Percentiles rank a stretch among this genome's conserved stretches.
Evolutionary conservation across 2,113 vertebrate species (phyloP).

Genomic region (Semnornis frantzii): DNA sequence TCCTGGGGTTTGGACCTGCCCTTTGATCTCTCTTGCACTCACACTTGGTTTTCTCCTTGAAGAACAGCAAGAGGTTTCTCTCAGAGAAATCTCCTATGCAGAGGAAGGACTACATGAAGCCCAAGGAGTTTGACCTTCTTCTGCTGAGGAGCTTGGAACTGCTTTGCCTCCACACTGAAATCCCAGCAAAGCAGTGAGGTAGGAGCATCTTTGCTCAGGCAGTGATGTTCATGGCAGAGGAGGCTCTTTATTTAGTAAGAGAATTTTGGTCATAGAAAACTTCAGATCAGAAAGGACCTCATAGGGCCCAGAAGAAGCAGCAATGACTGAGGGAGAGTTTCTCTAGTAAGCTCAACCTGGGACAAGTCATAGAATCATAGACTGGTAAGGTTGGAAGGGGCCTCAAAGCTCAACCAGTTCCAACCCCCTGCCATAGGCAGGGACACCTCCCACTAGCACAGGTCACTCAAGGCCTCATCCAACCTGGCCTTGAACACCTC

Average conservation of each 20-base stretch:
- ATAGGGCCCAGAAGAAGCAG: not conserved
- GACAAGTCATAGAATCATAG: not conserved
- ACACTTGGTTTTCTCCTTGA: not conserved
- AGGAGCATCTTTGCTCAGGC: not conserved
- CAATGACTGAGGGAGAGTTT: not conserved
- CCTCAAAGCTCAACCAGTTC: too few relatives aligned
- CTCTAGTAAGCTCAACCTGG: not conserved
- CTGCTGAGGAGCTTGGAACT: not conserved
- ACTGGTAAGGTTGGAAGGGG: too few relatives aligned
- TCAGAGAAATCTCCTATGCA: accelerated
- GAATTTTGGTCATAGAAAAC: not conserved
- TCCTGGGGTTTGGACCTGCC: not conserved
- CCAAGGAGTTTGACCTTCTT: not conserved
- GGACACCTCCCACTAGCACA: too few relatives aligned
- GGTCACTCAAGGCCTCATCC: too few relatives aligned
- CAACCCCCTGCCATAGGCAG: too few relatives aligned
- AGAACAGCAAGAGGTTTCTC: not conserved
- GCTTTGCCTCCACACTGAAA: not conserved
- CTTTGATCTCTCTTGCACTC: not conserved
- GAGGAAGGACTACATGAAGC: not conserved
- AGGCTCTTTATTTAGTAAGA: not conserved
- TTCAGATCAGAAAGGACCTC: not conserved
- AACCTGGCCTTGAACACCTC: too few relatives aligned
- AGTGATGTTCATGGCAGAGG: not conserved
- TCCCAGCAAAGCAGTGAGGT: not conserved